Base-by-base conservation (phyloP, 2,888 invertebrate genomes). In the Sphaerophoria rueppellii region DNA sequence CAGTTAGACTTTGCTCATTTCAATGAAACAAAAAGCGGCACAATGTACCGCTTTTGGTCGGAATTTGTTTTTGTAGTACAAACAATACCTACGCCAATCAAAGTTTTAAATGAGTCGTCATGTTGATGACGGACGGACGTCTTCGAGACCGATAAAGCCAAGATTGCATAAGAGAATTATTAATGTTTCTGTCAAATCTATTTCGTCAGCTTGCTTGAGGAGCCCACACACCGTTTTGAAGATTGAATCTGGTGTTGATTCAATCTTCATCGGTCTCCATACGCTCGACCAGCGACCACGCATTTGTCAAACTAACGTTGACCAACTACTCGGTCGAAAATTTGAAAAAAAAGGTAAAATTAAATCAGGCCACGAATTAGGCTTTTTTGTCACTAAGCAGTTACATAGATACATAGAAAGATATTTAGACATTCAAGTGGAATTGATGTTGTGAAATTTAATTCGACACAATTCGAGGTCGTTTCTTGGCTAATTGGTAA, bases 1-100 rank as follows among this genome's bases (percentile, higher is more conserved):
- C 79, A 71, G 79, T 79, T 83, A 71, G 71, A 37, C 12, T 9
- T 71, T 65, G 35, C 57, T 65, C 74, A 74, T 43, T 43, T 9
- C 11, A 52, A 65, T 24, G 61, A 55, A 54, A 7, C 70, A 34
- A 16, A 63, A 71, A 12, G 74, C 16, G 11, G 60, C 70, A 54
- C 65, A 65, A 40, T 67, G 75, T 75, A 75, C 71, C 71, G 74
- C 79, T 79, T 75, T 50, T 48, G 72, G 43, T 9, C 6, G 40
- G 43, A 11, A 43, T 6, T 40, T 24, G 24, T 24, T 24, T 24
- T 24, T 24, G 24, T 24, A 24, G 1, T 43, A 9, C 4, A 43
- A 9, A 43, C 43, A 43, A 43, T 12, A 9, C 9, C 40, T 6
- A 43, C 52, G 37, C 24, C 65, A 65, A 50, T 65, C 65, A 50